Conservation (phyloP, 2,888 invertebrate genomes). For the Lasioglossum morio region DNA sequence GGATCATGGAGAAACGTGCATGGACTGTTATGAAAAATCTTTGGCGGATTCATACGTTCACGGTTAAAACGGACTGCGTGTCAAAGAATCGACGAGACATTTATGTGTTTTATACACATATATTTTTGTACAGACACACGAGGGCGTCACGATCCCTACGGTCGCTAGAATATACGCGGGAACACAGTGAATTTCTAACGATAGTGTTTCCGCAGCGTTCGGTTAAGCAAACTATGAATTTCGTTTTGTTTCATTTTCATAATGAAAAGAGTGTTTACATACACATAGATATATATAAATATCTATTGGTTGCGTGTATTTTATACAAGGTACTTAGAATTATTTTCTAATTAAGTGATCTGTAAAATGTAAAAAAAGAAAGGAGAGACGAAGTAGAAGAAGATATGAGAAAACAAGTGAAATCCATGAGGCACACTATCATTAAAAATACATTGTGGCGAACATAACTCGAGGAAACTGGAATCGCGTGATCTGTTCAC, state of each 20-base stretch:
- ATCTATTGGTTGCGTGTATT: conserved; percentile 45
- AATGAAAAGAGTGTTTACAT: conserved; percentile 25
- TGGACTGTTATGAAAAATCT: background rate
- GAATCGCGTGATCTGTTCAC: conserved; percentile 39
- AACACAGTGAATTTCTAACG: conserved; percentile 62
- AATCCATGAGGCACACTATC: conserved; percentile 48
- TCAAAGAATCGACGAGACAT: conserved; percentile 62
- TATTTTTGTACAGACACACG: conserved; percentile 70
- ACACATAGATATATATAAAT: background rate
- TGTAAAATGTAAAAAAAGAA: conserved; percentile 12
- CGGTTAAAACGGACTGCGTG: conserved; percentile 80
- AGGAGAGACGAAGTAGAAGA: background rate
- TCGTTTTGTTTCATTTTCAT: conserved; percentile 43
- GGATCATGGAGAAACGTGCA: background rate
- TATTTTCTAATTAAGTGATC: conserved; percentile 34
- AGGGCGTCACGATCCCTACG: conserved; percentile 39
- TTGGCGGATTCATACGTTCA: conserved; percentile 22
- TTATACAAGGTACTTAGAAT: conserved; percentile 59
- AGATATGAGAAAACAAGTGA: background rate
- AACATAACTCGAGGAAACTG: conserved; percentile 28
- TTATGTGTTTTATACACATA: conserved; percentile 62
- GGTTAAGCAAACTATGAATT: conserved; percentile 22
- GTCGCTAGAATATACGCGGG: conserved; percentile 40
- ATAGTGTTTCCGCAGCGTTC: conserved; percentile 49
- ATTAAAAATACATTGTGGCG: conserved; percentile 61